phyloP scores from a whole-genome alignment of 1,140 invertebrate genomes.

The Macrotrachela quadricornifera region DNA sequence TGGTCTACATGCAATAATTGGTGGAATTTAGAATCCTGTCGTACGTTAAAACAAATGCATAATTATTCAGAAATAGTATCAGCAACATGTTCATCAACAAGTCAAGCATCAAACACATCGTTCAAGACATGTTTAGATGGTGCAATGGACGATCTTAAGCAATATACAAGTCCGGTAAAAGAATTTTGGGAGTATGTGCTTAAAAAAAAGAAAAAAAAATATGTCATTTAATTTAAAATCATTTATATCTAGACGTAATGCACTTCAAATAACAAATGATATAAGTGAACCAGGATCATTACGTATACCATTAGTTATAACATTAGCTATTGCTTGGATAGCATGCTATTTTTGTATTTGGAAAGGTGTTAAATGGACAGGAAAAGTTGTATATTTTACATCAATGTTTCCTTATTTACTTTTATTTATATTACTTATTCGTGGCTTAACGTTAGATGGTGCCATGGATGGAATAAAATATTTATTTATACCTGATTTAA shows the following conservation, averaged over 20 bases:
- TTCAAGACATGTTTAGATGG: background rate
- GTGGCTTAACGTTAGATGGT: slow-evolving; percentile 42
- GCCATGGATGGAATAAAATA: slow-evolving; percentile 32
- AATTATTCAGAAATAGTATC: background rate
- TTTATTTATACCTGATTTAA: slow-evolving; percentile 27
- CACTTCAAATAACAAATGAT: slow-evolving; percentile 59
- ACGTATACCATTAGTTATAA: slow-evolving; percentile 77
- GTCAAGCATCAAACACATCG: background rate
- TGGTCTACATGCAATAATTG: slow-evolving; percentile 82
- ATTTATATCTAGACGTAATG: background rate
- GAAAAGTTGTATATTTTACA: slow-evolving; percentile 48
- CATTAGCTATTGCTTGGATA: slow-evolving; percentile 74
- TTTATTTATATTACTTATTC: slow-evolving; percentile 21
- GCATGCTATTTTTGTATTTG: slow-evolving; percentile 96
- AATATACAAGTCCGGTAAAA: background rate
- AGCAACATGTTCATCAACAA: background rate
- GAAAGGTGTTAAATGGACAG: slow-evolving; percentile 86
- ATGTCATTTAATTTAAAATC: background rate
- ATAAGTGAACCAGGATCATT: slow-evolving; percentile 65
- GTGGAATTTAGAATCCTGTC: slow-evolving; percentile 33
- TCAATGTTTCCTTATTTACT: slow-evolving; percentile 28
- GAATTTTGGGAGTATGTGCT: background rate
- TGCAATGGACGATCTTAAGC: background rate
- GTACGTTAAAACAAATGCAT: slow-evolving; percentile 38
- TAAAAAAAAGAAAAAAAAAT: background rate